These are phyloP conservation scores for Hoplostethus mediterraneus DNA, from an alignment of 2,797 vertebrate genomes.

Conservation along the genomic window DNA sequence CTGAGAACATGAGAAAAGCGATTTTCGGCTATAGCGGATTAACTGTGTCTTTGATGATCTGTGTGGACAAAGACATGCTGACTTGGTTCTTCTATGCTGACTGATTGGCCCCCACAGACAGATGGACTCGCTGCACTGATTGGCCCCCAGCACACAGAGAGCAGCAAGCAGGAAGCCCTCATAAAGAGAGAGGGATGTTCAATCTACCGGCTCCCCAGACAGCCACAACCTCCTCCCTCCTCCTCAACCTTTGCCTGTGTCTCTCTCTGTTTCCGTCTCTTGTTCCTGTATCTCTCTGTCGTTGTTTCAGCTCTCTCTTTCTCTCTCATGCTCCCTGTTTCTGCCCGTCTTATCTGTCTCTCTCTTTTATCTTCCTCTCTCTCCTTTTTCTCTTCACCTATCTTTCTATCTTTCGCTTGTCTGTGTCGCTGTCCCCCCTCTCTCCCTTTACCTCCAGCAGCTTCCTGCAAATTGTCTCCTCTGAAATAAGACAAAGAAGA, in stretches of 20 bases:
- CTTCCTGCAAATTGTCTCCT: constrained; percentile 64
- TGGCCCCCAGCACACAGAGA: constrained; percentile 56
- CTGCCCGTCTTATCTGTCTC: constrained; percentile 22
- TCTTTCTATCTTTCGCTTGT: constrained; percentile 9
- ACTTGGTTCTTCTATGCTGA: constrained; percentile 65
- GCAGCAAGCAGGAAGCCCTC: constrained; percentile 61
- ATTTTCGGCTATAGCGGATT: constrained; percentile 43
- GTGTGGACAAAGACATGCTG: constrained; percentile 72
- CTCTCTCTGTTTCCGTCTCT: constrained; percentile 27
- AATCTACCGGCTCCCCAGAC: constrained; percentile 68
- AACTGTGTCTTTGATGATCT: constrained; percentile 69
- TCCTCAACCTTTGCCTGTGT: constrained; percentile 50
- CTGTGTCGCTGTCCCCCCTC: constrained; percentile 20
- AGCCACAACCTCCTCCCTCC: constrained; percentile 45
- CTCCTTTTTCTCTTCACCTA: constrained; percentile 22
- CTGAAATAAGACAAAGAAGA: constrained; percentile 72
- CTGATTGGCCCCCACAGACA: constrained; percentile 74
- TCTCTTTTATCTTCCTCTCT: constrained; percentile 12
- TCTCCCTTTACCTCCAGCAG: constrained; percentile 59
- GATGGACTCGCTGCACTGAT: constrained; percentile 56
- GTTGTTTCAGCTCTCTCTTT: constrained; percentile 18
- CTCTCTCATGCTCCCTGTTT: constrained; percentile 16
- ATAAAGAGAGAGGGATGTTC: constrained; percentile 67
- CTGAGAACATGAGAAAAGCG: constrained; percentile 43
- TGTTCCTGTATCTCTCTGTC: constrained; percentile 1